Conservation (phyloP, 2,888 invertebrate species). For the Phaedon cochleariae region DNA sequence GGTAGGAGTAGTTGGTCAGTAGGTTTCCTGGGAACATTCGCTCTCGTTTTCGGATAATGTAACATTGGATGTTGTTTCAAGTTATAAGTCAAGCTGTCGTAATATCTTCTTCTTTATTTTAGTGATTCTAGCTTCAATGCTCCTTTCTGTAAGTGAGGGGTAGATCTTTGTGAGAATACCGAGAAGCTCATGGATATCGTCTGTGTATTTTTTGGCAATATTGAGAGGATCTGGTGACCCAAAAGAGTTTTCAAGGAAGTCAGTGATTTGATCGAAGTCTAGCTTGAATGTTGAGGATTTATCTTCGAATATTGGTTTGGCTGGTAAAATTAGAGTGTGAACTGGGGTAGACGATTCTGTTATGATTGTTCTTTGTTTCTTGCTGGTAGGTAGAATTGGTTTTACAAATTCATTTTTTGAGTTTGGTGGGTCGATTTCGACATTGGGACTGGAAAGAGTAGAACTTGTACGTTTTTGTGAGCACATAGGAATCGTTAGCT, state of each 20-base stretch:
- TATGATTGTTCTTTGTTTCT: slow-evolving; percentile 1
- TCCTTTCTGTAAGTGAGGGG: not conserved
- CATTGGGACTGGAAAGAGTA: not conserved
- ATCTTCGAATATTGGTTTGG: slow-evolving; percentile 14
- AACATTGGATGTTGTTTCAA: not conserved
- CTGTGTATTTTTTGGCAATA: not conserved
- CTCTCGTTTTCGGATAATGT: slow-evolving; percentile 1
- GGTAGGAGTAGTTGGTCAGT: not conserved
- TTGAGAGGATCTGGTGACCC: not conserved
- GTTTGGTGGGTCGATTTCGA: not conserved
- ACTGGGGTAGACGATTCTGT: not conserved
- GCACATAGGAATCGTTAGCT: not conserved
- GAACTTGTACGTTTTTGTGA: slow-evolving; percentile 9
- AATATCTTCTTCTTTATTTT: not conserved
- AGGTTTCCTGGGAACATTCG: not conserved
- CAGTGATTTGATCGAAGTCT: slow-evolving; percentile 2
- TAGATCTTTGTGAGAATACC: not conserved
- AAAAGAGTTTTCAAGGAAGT: not conserved
- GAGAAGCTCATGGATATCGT: not conserved
- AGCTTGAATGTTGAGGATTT: not conserved
- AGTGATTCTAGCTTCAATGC: not conserved
- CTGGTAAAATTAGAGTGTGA: not conserved
- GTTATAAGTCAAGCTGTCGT: not conserved
- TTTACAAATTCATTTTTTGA: not conserved
- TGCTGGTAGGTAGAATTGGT: not conserved